Conservation (phyloP, 2,797 vertebrate species). For the Coccyzus lansbergi region DNA sequence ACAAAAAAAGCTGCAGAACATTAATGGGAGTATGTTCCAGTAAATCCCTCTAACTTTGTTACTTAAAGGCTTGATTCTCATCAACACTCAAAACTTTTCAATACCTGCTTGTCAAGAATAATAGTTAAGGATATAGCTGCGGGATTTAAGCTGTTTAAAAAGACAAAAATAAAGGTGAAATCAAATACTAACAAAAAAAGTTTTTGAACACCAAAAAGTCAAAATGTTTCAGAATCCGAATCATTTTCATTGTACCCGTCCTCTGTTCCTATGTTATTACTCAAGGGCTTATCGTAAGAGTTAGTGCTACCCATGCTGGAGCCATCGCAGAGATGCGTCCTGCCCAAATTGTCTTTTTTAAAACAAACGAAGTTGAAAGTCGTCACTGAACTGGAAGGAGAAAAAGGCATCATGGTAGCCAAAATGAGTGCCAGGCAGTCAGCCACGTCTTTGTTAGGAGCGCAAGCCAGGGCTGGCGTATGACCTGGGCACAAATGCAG, state of each 20-base stretch:
- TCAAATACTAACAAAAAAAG: background rate
- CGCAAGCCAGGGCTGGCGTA: conserved; percentile 97
- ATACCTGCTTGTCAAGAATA: conserved; percentile 22
- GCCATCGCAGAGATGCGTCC: conserved; percentile 76
- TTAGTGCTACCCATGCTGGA: conserved; percentile 73
- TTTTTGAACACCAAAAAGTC: conserved; percentile 70
- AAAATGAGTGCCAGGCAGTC: conserved; percentile 99
- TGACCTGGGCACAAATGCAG: conserved; percentile 92
- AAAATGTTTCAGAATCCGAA: conserved; percentile 95
- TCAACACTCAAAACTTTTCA: conserved; percentile 12
- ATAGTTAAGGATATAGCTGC: conserved; percentile 14
- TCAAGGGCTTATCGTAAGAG: conserved; percentile 77
- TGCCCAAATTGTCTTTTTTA: conserved; percentile 82
- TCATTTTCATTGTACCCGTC: conserved; percentile 88
- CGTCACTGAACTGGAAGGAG: conserved; percentile 94
- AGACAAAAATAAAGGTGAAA: conserved; percentile 9
- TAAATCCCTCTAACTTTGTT: conserved; percentile 25
- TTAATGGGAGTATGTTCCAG: conserved; percentile 7
- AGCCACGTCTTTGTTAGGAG: conserved; percentile 97
- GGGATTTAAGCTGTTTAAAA: conserved; percentile 52
- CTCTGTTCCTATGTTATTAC: conserved; percentile 73
- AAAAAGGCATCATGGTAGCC: conserved; percentile 99
- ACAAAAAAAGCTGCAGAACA: conserved; percentile 49
- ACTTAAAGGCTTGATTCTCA: conserved; percentile 21
- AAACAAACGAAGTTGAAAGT: conserved; percentile 90